phyloP scores from a whole-genome alignment of 2,113 vertebrate genomes.

The Taurulus bubalis region DNA sequence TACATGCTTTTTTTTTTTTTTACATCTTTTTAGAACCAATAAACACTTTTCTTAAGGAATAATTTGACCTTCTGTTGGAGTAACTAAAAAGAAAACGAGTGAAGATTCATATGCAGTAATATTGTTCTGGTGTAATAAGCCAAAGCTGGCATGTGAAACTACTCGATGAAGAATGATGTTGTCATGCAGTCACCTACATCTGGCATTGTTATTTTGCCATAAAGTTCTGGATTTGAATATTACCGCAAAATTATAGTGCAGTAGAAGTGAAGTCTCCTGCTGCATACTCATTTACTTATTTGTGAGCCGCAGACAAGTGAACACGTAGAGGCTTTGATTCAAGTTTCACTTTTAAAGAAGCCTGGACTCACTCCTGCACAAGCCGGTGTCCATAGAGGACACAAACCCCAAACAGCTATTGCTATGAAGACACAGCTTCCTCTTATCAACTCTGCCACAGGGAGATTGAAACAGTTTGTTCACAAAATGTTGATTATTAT shows the following conservation, averaged over 20 bases:
- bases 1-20: not conserved
- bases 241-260: conserved; percentile 62
- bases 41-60: no score
- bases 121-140: not conserved
- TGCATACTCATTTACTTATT: conserved; percentile 72
- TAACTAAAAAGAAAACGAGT: not conserved
- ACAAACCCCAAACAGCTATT: conserved; percentile 63
- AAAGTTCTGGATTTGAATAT: conserved; percentile 48
- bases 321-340: conserved; percentile 54
- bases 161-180: not conserved
- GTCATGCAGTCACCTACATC: conserved; percentile 12
- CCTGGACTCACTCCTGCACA: conserved; percentile 62
- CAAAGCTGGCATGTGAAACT: not conserved
- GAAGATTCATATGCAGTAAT: not conserved
- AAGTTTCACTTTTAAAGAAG: conserved; percentile 60
- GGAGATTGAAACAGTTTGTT: conserved; percentile 58
- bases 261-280: conserved; percentile 25
- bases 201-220: conserved; percentile 15
- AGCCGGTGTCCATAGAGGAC: conserved; percentile 44
- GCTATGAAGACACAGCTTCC: conserved; percentile 64
- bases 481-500: conserved; percentile 58
- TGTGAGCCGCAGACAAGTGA: conserved; percentile 57
- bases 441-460: conserved; percentile 60
- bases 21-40: no score
- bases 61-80: not conserved